Percentiles rank a stretch among this genome's conserved stretches.
These are phyloP conservation scores for Argyrosomus japonicus DNA, from an alignment of 2,113 vertebrate genomes.

Conservation along the genomic window DNA sequence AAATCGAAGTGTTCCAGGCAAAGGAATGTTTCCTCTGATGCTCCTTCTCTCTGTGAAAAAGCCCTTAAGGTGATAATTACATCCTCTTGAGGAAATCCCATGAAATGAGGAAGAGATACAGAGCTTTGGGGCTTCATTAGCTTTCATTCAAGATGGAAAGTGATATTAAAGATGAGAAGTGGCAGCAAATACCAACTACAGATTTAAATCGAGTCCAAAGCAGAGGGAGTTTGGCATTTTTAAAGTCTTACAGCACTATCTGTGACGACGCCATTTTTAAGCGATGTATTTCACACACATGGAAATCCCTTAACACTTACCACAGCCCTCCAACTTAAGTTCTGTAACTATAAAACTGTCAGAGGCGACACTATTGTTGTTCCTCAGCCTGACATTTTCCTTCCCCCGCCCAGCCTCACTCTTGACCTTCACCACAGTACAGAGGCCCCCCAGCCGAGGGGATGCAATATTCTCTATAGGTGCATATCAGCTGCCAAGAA, in stretches of 20 bases:
- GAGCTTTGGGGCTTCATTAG: slow-evolving; percentile 15
- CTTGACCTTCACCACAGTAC: slow-evolving; percentile 57
- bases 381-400: slow-evolving; percentile 47
- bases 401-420: slow-evolving; percentile 16
- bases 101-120: slow-evolving; percentile 10
- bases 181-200: not conserved
- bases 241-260: not conserved
- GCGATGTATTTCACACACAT: not conserved
- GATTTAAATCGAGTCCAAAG: not conserved
- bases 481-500: slow-evolving; percentile 51
- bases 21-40: not conserved
- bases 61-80: slow-evolving; percentile 17
- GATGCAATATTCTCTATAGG: slow-evolving; percentile 57
- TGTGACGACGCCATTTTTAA: not conserved
- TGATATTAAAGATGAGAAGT: not conserved
- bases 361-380: slow-evolving; percentile 33
- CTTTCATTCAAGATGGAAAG: not conserved
- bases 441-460: slow-evolving; percentile 21
- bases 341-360: slow-evolving; percentile 15
- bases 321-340: slow-evolving; percentile 3
- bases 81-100: slow-evolving; percentile 8
- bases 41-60: not conserved
- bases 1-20: not conserved
- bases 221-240: not conserved
- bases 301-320: slow-evolving; percentile 18